Evolutionary conservation across 2,113 vertebrate species (phyloP).

Genomic region (Limanda limanda): DNA sequence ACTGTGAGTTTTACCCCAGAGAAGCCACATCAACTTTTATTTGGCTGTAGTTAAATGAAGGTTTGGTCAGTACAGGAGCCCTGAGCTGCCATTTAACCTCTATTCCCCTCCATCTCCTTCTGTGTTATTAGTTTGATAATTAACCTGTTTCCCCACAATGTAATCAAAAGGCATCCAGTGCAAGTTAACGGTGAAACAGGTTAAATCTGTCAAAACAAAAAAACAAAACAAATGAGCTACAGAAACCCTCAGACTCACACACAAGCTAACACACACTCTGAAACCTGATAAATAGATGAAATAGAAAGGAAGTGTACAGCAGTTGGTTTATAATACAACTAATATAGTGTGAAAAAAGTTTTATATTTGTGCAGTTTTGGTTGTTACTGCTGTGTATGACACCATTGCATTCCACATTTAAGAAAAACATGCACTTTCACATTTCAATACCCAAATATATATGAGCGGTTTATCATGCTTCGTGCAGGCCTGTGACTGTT

Average conservation of each 20-base stretch:
- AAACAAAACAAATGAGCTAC: slow-evolving; percentile 37
- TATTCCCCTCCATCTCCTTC: no score
- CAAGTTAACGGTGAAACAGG: no score
- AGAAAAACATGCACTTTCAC: slow-evolving; percentile 2
- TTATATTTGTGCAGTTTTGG: background rate
- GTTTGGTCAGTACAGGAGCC: no score
- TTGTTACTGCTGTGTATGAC: slow-evolving; percentile 12
- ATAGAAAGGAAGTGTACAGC: slow-evolving; percentile 49
- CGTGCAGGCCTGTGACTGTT: no score
- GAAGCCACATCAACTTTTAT: background rate
- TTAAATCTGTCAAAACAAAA: no score
- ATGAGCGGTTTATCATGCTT: background rate
- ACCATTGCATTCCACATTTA: slow-evolving; percentile 46
- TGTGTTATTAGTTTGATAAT: no score
- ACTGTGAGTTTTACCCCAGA: background rate
- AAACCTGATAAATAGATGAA: slow-evolving; percentile 63
- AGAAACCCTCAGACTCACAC: background rate
- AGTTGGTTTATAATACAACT: slow-evolving; percentile 40
- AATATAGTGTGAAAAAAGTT: background rate
- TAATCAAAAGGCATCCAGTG: no score
- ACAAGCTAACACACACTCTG: slow-evolving; percentile 18
- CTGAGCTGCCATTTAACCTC: no score
- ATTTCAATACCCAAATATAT: slow-evolving; percentile 8
- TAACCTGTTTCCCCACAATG: no score
- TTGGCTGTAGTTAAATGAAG: no score